Base-by-base conservation (phyloP, 2,797 vertebrate species). In the Myotis vivesi region DNA sequence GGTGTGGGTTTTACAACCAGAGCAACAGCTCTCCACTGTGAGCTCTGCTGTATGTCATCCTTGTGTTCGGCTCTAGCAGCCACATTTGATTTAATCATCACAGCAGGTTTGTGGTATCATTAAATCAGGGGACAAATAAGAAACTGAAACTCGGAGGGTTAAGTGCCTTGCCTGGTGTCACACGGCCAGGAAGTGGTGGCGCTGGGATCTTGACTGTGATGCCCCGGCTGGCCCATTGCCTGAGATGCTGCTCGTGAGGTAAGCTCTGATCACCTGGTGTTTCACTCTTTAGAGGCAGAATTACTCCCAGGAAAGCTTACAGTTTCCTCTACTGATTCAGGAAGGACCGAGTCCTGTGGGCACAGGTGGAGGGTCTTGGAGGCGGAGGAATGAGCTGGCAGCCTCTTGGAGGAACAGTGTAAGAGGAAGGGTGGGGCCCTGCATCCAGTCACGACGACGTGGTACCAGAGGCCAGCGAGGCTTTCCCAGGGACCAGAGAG, bases 251-350 rank as follows among this genome's bases (percentile, higher is more conserved):
- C 51, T 25, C 3, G 8, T 7, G 46, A 75, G 36, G 89, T 30
- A 8, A 3, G 12, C 30, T 5, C 41, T 68, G 8, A 13, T 23
- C 2, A 0, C 4, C 7, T 11, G 36, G 19, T 25, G n/a, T 25
- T 64, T 66, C 17, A 13, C 46, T 77, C 59, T 69, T 85, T 22
- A 44, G 38, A 91, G 49, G 59, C 84, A 22, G 19, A 41, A 19
- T 92, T 83, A 84, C 62, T 89, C 4, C 1, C n/a, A 64, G 92
- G 84, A 41, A 86, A 87, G 68, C 64, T 53, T 19, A 3, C 36
- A 75, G 44, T 69, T 41, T 91, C 53, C 57, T 75, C 11, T 30
- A 11, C 68, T 23, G 49, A 12, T 46, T 28, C 6, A 19, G 8
- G 9, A 72, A 82, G 68, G 59, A 8, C 22, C 8, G 83, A 66